A percentile compares a stretch with the other conserved stretches of the same genome.
Evolutionary conservation across 2,888 invertebrate species (phyloP).

Genomic region (Sesamia inferens): DNA sequence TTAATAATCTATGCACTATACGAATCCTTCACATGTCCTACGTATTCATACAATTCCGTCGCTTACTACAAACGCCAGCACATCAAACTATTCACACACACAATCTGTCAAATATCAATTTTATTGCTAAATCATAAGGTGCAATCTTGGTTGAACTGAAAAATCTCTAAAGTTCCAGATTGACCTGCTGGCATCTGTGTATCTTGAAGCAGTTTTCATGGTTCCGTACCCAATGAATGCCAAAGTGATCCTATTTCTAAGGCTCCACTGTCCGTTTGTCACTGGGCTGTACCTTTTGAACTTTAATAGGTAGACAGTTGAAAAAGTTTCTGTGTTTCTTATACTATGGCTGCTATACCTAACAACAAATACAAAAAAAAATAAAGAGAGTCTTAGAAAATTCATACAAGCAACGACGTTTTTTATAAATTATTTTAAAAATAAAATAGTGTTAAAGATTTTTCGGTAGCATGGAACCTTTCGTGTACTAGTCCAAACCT

Average conservation of each 20-base stretch:
- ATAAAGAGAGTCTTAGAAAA: not conserved
- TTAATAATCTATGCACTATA: constrained; percentile 40
- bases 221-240: not conserved
- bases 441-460: not conserved
- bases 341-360: not conserved
- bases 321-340: not conserved
- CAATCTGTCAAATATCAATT: too few species aligned
- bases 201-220: not conserved
- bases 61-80: constrained; percentile 11
- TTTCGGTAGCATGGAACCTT: not conserved
- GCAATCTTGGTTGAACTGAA: too few species aligned
- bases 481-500: not conserved
- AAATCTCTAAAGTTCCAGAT: too few species aligned
- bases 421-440: not conserved
- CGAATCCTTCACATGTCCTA: constrained; percentile 35
- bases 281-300: not conserved
- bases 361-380: not conserved
- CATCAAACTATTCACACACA: too few species aligned
- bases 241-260: not conserved
- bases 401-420: not conserved
- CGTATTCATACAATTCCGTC: constrained; percentile 45
- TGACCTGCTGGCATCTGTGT: too few species aligned
- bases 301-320: not conserved
- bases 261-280: not conserved
- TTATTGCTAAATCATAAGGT: too few species aligned